phyloP scores from a whole-genome alignment of 2,888 invertebrate genomes.

The Steinernema carpocapsae region DNA sequence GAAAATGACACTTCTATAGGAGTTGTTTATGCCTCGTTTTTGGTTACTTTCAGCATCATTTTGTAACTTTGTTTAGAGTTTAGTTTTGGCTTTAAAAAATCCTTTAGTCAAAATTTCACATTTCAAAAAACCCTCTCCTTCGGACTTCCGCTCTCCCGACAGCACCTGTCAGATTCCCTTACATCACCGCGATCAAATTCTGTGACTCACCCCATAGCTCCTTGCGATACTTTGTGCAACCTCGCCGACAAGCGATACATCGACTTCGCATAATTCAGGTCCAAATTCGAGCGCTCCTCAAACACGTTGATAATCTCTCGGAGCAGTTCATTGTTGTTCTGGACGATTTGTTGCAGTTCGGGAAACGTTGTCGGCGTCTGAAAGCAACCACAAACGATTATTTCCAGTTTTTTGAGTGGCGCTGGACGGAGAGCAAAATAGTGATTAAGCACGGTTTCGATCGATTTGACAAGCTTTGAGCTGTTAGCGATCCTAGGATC shows the following conservation, averaged over 20 bases:
- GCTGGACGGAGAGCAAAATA: neutral
- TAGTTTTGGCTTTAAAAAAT: no score
- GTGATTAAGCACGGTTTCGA: neutral
- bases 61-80: no score
- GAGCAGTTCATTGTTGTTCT: constrained; percentile 50
- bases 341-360: constrained; percentile 48
- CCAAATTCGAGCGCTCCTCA: constrained; percentile 54
- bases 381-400: constrained; percentile 23
- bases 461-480: neutral
- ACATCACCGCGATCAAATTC: neutral
- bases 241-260: constrained; percentile 51
- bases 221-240: constrained; percentile 51
- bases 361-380: constrained; percentile 51
- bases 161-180: no score
- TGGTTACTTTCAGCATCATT: no score
- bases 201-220: constrained; percentile 47
- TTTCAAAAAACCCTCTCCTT: no score
- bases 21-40: no score
- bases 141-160: no score
- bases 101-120: no score
- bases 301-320: constrained; percentile 52
- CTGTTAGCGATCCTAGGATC: no score
- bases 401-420: neutral
- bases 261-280: constrained; percentile 54
- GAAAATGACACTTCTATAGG: no score